Evolutionary conservation across 2,888 invertebrate species (phyloP).

Genomic region (Toxonevra muliebris): DNA sequence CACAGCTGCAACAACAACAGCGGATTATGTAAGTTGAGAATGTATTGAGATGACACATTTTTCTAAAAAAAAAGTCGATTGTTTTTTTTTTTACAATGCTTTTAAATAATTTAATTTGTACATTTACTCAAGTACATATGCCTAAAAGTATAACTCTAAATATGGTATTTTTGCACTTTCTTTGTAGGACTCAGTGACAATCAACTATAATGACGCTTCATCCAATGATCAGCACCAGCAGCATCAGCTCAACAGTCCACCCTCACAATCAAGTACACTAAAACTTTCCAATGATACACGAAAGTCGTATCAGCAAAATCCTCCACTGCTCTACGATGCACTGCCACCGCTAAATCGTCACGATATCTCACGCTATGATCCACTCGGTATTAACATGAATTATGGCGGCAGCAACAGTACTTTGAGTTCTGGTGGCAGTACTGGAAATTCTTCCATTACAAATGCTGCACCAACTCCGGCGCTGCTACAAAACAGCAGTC

Average conservation of each 20-base stretch:
- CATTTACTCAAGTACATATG: neutral
- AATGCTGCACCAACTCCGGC: slow-evolving; percentile 36
- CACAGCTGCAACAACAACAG: slow-evolving; percentile 40
- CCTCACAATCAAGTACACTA: slow-evolving; percentile 63
- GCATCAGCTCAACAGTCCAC: slow-evolving; percentile 59
- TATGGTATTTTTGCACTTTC: neutral
- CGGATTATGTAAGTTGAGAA: slow-evolving; percentile 60
- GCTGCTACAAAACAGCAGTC: slow-evolving; percentile 35
- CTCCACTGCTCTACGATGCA: slow-evolving; percentile 62
- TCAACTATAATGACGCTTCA: slow-evolving; percentile 46
- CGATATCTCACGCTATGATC: slow-evolving; percentile 57
- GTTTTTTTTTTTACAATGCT: slow-evolving; percentile 2
- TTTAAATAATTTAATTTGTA: neutral
- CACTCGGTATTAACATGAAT: slow-evolving; percentile 53
- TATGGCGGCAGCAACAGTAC: slow-evolving; percentile 51
- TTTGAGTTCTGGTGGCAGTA: slow-evolving; percentile 48
- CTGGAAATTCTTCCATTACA: slow-evolving; percentile 44
- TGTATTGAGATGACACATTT: neutral
- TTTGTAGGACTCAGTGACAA: slow-evolving; percentile 41
- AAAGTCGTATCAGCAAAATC: slow-evolving; percentile 55
- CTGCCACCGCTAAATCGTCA: slow-evolving; percentile 57
- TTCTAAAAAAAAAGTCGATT: slow-evolving; percentile 11
- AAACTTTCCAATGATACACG: slow-evolving; percentile 59
- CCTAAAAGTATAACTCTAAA: neutral
- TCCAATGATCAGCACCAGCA: slow-evolving; percentile 47